Evolutionary conservation across 2,797 vertebrate genomes (phyloP).

Genomic region (Decapterus maruadsi): DNA sequence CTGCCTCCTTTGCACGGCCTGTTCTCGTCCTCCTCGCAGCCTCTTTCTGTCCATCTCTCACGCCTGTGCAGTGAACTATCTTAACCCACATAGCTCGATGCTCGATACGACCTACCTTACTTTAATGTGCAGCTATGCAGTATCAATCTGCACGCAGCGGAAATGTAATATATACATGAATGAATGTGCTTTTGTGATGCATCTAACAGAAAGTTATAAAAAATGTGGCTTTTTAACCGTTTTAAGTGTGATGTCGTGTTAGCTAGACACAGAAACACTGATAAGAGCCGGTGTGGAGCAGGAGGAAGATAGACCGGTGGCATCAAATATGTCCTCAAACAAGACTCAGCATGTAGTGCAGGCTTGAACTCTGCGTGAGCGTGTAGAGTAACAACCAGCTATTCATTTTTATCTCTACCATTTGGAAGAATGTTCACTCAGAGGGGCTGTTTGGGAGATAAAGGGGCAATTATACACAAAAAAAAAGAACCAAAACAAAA

Average conservation of each 20-base stretch:
- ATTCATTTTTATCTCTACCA: slow-evolving; percentile 55
- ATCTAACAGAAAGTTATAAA: neutral
- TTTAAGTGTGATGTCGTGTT: neutral
- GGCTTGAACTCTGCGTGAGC: slow-evolving; percentile 58
- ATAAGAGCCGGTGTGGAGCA: slow-evolving; percentile 10
- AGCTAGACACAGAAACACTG: neutral
- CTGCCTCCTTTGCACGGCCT: slow-evolving; percentile 43
- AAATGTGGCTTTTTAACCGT: neutral
- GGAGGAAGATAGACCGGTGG: slow-evolving; percentile 10
- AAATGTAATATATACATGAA: neutral
- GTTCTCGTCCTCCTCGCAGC: slow-evolving; percentile 29
- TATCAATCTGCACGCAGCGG: neutral
- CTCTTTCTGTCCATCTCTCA: slow-evolving; percentile 12
- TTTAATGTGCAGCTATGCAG: neutral
- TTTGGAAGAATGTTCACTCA: slow-evolving; percentile 42
- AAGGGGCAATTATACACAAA: slow-evolving; percentile 22
- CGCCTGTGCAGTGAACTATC: neutral
- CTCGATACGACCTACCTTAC: too few relatives aligned
- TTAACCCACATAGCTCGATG: neutral
- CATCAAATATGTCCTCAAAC: slow-evolving; percentile 69
- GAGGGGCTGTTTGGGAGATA: slow-evolving; percentile 31
- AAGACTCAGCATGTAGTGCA: slow-evolving; percentile 64
- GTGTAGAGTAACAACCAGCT: slow-evolving; percentile 56
- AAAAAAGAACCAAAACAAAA: neutral
- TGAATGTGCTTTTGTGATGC: neutral